A percentile compares a stretch with the other conserved stretches of the same genome.
Evolutionary conservation across 2,888 invertebrate genomes (phyloP).

Genomic region (Octodonta nipae): DNA sequence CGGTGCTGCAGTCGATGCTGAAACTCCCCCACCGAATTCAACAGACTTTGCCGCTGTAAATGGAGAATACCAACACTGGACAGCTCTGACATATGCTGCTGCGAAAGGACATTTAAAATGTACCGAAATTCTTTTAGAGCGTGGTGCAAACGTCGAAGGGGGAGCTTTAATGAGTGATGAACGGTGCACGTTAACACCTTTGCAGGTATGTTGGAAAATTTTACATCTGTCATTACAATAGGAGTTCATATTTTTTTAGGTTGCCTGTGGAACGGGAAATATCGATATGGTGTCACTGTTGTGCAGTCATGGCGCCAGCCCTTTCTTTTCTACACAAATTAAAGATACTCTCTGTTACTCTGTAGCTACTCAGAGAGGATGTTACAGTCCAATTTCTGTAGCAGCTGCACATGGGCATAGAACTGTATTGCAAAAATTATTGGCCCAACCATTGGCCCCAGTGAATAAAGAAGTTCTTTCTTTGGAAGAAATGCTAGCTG

Average conservation of each 20-base stretch:
- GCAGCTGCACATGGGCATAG: slow-evolving; percentile 82
- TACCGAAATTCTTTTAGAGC: slow-evolving; percentile 54
- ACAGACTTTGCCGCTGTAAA: slow-evolving; percentile 42
- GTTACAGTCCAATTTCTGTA: slow-evolving; percentile 78
- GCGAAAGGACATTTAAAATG: slow-evolving; percentile 43
- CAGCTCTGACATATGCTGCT: slow-evolving; percentile 74
- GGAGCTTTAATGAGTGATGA: slow-evolving; percentile 72
- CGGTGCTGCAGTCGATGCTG: slow-evolving; percentile 70
- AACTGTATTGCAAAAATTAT: slow-evolving; percentile 58
- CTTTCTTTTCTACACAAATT: slow-evolving; percentile 71
- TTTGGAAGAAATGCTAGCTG: slow-evolving; percentile 79
- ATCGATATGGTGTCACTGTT: slow-evolving; percentile 67
- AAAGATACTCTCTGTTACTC: slow-evolving; percentile 77
- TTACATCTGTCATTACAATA: slow-evolving; percentile 1
- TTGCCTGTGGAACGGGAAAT: slow-evolving; percentile 70
- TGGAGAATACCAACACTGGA: slow-evolving; percentile 69
- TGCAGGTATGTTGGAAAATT: slow-evolving; percentile 46
- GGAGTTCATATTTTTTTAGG: slow-evolving; percentile 29
- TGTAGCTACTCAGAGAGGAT: slow-evolving; percentile 72
- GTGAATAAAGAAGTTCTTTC: slow-evolving; percentile 64
- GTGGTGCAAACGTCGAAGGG: slow-evolving; percentile 75
- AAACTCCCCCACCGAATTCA: slow-evolving; percentile 54
- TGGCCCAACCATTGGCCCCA: slow-evolving; percentile 58
- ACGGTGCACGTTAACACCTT: slow-evolving; percentile 72
- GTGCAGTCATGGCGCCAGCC: slow-evolving; percentile 73